These are phyloP conservation scores for Pygoscelis adeliae DNA, from an alignment of 2,113 vertebrate species.

Conservation along the genomic window DNA sequence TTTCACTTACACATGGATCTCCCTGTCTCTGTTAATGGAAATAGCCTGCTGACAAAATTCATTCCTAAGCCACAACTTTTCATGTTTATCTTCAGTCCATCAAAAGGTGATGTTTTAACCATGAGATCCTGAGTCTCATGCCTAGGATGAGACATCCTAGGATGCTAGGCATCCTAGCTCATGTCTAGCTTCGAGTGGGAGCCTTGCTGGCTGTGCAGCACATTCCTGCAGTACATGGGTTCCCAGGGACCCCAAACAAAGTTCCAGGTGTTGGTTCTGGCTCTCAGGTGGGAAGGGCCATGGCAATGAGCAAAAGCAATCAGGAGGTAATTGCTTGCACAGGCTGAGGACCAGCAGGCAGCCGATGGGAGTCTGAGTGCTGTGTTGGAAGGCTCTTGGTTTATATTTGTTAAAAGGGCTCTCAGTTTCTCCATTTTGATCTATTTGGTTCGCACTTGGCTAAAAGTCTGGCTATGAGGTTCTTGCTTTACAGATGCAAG, in stretches of 20 bases:
- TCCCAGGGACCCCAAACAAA: not conserved
- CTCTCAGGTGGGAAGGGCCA: not conserved
- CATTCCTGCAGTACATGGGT: accelerated
- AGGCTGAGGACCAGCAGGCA: not conserved
- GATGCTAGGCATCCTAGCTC: too few species aligned
- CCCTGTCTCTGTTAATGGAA: not conserved
- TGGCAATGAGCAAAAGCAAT: not conserved
- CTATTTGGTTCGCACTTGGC: not conserved
- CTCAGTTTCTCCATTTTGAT: not conserved
- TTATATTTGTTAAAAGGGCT: not conserved
- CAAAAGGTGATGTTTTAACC: not conserved
- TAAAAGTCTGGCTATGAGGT: not conserved
- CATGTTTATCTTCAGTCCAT: not conserved
- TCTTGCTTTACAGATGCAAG: not conserved
- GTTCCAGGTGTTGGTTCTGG: not conserved
- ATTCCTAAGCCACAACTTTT: not conserved
- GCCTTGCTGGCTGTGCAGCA: not conserved
- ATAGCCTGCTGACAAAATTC: not conserved
- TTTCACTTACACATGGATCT: not conserved
- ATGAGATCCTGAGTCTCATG: not conserved
- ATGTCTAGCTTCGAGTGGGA: not conserved
- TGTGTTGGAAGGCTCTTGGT: not conserved
- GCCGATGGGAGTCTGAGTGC: not conserved
- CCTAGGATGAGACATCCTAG: too few species aligned
- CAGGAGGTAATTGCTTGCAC: not conserved